Evolutionary conservation across 2,888 invertebrate genomes (phyloP).

Genomic region (Xanthia icteritia): DNA sequence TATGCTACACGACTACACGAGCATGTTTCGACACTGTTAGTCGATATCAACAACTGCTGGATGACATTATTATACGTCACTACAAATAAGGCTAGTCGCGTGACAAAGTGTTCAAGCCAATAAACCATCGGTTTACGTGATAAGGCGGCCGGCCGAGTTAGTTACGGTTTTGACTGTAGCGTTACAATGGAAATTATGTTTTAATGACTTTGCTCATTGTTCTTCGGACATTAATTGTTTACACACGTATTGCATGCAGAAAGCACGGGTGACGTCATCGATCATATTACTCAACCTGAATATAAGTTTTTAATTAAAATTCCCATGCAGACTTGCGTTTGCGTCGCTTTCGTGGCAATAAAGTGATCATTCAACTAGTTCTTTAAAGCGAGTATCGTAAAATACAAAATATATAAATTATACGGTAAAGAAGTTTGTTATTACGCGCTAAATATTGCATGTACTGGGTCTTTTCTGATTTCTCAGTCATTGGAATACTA

Average conservation of each 20-base stretch:
- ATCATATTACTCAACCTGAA: constrained; percentile 56
- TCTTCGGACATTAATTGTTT: constrained; percentile 74
- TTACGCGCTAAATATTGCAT: constrained; percentile 22
- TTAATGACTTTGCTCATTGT: constrained; percentile 76
- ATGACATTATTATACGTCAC: constrained; percentile 62
- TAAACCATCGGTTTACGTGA: constrained; percentile 76
- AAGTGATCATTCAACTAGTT: constrained; percentile 53
- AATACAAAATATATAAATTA: constrained; percentile 37
- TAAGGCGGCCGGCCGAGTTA: constrained; percentile 68
- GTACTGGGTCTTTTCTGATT: constrained; percentile 27
- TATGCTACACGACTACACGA: constrained; percentile 4
- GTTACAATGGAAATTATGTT: constrained; percentile 76
- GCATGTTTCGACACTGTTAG: constrained; percentile 45
- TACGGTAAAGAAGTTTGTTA: constrained; percentile 33
- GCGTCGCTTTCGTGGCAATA: constrained; percentile 28
- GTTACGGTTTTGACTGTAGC: constrained; percentile 69
- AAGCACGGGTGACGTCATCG: constrained; percentile 61
- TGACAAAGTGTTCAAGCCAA: constrained; percentile 72
- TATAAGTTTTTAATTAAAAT: constrained; percentile 59
- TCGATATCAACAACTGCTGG: constrained; percentile 48
- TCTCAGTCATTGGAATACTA: constrained; percentile 23
- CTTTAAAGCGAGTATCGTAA: constrained; percentile 42
- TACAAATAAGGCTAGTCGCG: constrained; percentile 73
- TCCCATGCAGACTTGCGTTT: constrained; percentile 26
- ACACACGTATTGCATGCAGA: constrained; percentile 71